These are phyloP conservation scores for Poecilia picta DNA, from an alignment of 2,797 vertebrate genomes.

Conservation along the genomic window DNA sequence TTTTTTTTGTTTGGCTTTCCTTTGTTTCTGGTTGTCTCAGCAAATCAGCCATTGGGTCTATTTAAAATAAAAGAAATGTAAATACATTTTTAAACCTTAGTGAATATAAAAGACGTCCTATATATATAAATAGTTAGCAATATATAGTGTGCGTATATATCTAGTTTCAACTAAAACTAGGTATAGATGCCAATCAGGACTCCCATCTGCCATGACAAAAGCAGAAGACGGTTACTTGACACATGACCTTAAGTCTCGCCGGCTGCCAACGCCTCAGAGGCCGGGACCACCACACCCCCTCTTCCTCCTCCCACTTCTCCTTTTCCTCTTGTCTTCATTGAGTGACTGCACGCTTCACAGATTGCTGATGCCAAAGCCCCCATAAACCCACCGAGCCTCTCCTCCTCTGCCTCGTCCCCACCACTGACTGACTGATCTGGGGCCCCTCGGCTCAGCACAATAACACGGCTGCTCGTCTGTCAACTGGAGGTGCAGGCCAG, in stretches of 20 bases:
- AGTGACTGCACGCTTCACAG: constrained; percentile 53
- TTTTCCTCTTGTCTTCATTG: constrained; percentile 51
- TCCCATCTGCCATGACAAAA: constrained; percentile 55
- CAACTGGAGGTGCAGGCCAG: constrained; percentile 60
- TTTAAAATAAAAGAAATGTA: background rate
- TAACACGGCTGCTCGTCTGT: constrained; percentile 78
- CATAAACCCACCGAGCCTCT: constrained; percentile 50
- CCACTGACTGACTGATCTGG: constrained; percentile 53
- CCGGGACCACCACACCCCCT: constrained; percentile 28
- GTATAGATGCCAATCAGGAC: constrained; percentile 20
- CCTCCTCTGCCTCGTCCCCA: constrained; percentile 45
- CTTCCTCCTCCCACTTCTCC: constrained; percentile 33
- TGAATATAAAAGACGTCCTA: background rate
- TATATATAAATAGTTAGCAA: background rate
- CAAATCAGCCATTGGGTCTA: background rate
- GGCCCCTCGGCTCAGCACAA: constrained; percentile 74
- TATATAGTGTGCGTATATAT: constrained; percentile 10
- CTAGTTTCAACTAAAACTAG: background rate
- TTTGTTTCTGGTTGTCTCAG: background rate
- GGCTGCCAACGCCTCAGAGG: constrained; percentile 51
- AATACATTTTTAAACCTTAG: background rate
- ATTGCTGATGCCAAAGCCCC: constrained; percentile 58
- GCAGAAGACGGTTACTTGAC: constrained; percentile 50
- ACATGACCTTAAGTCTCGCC: constrained; percentile 62
- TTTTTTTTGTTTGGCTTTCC: background rate